A percentile compares a stretch with the other conserved stretches of the same genome.
Evolutionary conservation across 2,797 vertebrate species (phyloP).

Genomic region (Labeo calbasu): DNA sequence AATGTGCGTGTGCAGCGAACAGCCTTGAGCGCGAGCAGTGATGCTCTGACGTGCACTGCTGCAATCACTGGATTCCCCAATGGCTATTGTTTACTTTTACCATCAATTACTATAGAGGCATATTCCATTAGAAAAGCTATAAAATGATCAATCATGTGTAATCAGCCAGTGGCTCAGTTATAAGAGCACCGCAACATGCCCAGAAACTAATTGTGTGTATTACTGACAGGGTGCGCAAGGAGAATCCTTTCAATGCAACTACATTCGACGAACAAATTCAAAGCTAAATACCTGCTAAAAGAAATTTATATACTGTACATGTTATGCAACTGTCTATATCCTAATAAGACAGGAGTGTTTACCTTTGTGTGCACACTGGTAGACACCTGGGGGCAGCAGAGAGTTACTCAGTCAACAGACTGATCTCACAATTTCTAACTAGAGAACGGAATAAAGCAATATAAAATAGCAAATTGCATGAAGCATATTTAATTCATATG

Average conservation of each 20-base stretch:
- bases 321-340: background rate
- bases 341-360: background rate
- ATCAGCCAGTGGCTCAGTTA: background rate
- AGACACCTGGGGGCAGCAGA: slow-evolving; percentile 51
- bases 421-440: background rate
- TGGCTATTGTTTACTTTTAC: slow-evolving; percentile 19
- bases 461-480: background rate
- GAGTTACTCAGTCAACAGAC: slow-evolving; percentile 5
- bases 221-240: background rate
- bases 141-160: background rate
- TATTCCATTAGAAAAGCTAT: background rate
- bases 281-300: background rate
- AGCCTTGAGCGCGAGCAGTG: background rate
- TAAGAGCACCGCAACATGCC: background rate
- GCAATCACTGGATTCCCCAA: slow-evolving; percentile 8
- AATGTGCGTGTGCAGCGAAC: slow-evolving; percentile 3
- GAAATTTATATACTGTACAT: background rate
- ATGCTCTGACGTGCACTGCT: slow-evolving; percentile 17
- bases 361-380: background rate
- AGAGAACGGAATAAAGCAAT: background rate
- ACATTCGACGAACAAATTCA: background rate
- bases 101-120: background rate
- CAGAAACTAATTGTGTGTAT: background rate
- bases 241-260: background rate
- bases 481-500: background rate